Base-by-base conservation (phyloP, 2,797 vertebrate genomes). In the Helarctos malayanus region DNA sequence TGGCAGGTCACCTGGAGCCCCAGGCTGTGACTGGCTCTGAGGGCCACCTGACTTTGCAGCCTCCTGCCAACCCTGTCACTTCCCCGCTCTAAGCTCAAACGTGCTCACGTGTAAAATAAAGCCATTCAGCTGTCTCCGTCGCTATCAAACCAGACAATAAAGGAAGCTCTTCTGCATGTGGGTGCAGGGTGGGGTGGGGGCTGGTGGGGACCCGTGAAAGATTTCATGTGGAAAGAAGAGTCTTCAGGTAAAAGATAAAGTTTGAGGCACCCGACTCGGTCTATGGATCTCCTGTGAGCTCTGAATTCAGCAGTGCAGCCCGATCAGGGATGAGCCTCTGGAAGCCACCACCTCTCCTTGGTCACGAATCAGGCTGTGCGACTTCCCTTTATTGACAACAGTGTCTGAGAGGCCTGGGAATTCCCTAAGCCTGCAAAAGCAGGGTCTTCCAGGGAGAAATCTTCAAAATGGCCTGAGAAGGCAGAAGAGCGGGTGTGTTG, bases 41-140 rank as follows among this genome's bases (percentile, higher is more conserved):
- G 32, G 57, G 11, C 3, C 96, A 93, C 97, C 97, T 97, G 98
- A 93, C 96, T 95, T 25, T 79, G 12, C 38, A 7, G 73, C 86
- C 81, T 96, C 68, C 45, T 81, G 57, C 35, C 80, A 82, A 38
- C 92, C 19, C 11, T 11, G 93, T 92, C 88, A n/a, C 92, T 75
- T 61, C 19, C 27, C 7, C 2, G 21, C 18, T 52, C 19, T 4
- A 5, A 32, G 13, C 27, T 61, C 16, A 25, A 23, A 19, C 29
- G 3, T 29, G 27, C 71, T 88, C 23, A 3, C 1, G 16, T 47
- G 0, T 23, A 16, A 56, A 71, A 68, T n/a, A 69, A 81, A 69
- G 32, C 8, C 45, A 32, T 2, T 32, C 45, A 18, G 49, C 15
- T 5, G 27, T 47, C 25, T 7, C 71, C 47, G 0, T 89, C 23